phyloP scores from a whole-genome alignment of 2,888 invertebrate species.

The Chironomus riparius region DNA sequence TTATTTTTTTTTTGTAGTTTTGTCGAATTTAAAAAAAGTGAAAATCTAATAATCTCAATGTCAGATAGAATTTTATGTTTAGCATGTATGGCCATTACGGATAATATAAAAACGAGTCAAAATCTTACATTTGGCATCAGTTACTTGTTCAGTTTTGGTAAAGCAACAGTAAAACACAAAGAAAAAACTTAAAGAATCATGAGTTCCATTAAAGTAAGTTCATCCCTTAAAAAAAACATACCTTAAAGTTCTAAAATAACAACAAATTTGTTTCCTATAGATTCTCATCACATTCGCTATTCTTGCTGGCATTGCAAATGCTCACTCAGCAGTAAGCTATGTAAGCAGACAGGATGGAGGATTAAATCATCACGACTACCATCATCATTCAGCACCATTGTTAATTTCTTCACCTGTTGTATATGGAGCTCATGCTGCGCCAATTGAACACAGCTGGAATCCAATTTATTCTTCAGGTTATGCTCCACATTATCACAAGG shows the following conservation, averaged over 20 bases:
- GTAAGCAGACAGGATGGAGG: neutral
- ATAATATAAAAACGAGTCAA: neutral
- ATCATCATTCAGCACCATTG: neutral
- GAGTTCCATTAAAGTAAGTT: neutral
- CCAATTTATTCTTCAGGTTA: neutral
- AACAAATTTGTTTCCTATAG: neutral
- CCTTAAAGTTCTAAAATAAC: neutral
- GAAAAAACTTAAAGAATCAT: neutral
- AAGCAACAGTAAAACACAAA: neutral
- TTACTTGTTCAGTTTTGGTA: neutral
- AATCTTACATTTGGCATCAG: slow-evolving; percentile 2
- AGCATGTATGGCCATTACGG: neutral
- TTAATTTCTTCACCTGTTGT: neutral
- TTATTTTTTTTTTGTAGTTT: neutral
- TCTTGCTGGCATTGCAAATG: neutral
- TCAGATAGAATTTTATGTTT: neutral
- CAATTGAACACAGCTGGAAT: slow-evolving; percentile 1
- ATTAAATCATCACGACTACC: neutral
- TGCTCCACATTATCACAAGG: slow-evolving; percentile 12
- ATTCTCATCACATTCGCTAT: neutral
- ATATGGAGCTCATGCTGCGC: neutral
- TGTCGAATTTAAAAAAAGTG: neutral
- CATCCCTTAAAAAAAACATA: neutral
- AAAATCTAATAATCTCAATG: slow-evolving; percentile 10
- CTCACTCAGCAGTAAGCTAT: neutral